Evolutionary conservation across 2,888 invertebrate species (phyloP).

Genomic region (Hoplodrina blanda): DNA sequence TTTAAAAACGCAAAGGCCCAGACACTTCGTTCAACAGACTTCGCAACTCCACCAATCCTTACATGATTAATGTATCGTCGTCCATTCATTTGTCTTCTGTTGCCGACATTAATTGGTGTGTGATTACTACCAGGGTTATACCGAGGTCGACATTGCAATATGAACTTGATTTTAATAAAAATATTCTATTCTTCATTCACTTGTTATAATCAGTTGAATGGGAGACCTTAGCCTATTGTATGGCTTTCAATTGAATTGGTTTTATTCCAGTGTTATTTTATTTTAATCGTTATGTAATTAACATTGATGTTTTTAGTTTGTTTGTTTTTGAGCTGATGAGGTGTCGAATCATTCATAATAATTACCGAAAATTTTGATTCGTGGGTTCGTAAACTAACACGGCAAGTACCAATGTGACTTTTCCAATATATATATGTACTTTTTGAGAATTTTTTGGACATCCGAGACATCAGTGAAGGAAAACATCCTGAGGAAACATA

Average conservation of each 20-base stretch:
- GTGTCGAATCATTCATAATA: constrained; percentile 6
- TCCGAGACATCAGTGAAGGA: no score
- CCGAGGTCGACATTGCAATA: constrained; percentile 64
- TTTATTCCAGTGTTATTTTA: constrained; percentile 22
- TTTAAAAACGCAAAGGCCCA: constrained; percentile 30
- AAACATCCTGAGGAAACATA: no score
- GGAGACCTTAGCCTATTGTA: constrained; percentile 47
- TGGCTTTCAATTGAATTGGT: constrained; percentile 33
- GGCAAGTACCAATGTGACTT: no score
- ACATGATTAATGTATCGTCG: constrained; percentile 80
- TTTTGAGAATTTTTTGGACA: no score
- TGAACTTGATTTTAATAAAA: constrained; percentile 59
- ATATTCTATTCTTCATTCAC: constrained; percentile 45
- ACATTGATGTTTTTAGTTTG: background rate
- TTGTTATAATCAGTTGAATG: constrained; percentile 37
- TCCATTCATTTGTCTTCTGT: constrained; percentile 83
- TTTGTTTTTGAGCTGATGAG: constrained; percentile 32
- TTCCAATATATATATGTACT: no score
- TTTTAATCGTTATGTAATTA: constrained; percentile 32
- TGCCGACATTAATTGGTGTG: constrained; percentile 81
- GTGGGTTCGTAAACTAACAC: no score
- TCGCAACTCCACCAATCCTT: constrained; percentile 51
- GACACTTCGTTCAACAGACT: constrained; percentile 35
- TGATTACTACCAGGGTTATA: constrained; percentile 73
- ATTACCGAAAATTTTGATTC: background rate